Conservation (phyloP, 35 echinoderm and acorn worm genomes). For the Hemicentrotus pulcherrimus region DNA sequence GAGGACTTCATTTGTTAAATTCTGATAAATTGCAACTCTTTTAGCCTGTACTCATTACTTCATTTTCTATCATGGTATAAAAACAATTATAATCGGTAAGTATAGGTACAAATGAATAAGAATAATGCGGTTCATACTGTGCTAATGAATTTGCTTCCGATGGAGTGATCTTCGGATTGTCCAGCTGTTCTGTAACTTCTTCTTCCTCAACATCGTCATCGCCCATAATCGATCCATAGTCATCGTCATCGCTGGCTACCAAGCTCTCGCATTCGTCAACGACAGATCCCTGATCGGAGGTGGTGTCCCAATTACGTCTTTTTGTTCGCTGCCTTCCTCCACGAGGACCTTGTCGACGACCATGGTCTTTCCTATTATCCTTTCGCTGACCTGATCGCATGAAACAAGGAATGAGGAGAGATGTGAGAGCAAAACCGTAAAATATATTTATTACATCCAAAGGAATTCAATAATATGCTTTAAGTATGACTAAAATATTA, state of each 20-base stretch:
- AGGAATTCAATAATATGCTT: too few species aligned
- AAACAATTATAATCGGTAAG: too few species aligned
- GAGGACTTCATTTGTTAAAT: too few species aligned
- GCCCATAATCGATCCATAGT: background rate
- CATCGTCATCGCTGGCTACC: background rate
- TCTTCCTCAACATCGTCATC: background rate
- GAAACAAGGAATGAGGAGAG: background rate
- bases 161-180: background rate
- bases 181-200: background rate
- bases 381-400: background rate
- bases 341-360: background rate
- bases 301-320: background rate
- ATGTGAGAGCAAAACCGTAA: background rate
- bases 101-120: background rate
- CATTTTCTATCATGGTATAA: too few species aligned
- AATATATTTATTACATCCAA: too few species aligned
- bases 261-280: conserved; percentile 17
- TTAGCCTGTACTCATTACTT: too few species aligned
- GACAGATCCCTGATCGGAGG: background rate
- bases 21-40: too few species aligned
- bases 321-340: background rate
- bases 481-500: too few species aligned
- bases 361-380: background rate
- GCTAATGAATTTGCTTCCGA: background rate
- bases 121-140: background rate